Evolutionary conservation across 2,113 vertebrate species (phyloP).

Genomic region (Uria lomvia): DNA sequence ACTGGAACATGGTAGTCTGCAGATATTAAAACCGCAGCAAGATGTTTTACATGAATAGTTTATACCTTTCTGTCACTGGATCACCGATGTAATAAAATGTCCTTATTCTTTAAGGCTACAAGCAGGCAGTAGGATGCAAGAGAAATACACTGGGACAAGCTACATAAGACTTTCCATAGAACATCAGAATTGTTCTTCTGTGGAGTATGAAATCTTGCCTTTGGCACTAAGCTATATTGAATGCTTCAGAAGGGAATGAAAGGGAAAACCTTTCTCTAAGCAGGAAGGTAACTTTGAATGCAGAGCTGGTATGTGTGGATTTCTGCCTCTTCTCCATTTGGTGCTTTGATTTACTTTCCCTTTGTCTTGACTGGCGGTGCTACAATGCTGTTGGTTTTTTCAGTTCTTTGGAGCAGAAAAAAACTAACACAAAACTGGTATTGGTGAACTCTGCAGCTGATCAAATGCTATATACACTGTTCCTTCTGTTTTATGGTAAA

Average conservation of each 20-base stretch:
- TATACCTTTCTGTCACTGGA: not conserved
- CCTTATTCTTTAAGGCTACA: not conserved
- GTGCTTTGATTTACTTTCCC: slow-evolving; percentile 30
- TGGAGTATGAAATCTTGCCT: slow-evolving; percentile 16
- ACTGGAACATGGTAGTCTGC: not conserved
- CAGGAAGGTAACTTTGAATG: slow-evolving; percentile 4
- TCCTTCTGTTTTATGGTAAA: not conserved
- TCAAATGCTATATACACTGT: not conserved
- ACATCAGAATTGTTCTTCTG: not conserved
- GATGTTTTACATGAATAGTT: not conserved
- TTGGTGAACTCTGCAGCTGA: not conserved
- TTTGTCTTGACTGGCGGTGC: not conserved
- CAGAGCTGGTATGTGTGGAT: not conserved
- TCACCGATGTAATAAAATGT: not conserved
- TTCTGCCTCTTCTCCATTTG: not conserved
- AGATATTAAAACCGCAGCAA: not conserved
- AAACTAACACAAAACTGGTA: not conserved
- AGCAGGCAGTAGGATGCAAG: not conserved
- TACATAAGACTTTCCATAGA: not conserved
- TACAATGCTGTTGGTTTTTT: not conserved
- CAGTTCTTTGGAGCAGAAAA: not conserved
- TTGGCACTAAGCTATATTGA: slow-evolving; percentile 12
- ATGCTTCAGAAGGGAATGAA: slow-evolving; percentile 22
- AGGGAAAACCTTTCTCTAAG: not conserved
- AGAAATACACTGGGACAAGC: not conserved